These are phyloP conservation scores for Ptyas mucosa DNA, from an alignment of 2,113 vertebrate species.

Conservation along the genomic window DNA sequence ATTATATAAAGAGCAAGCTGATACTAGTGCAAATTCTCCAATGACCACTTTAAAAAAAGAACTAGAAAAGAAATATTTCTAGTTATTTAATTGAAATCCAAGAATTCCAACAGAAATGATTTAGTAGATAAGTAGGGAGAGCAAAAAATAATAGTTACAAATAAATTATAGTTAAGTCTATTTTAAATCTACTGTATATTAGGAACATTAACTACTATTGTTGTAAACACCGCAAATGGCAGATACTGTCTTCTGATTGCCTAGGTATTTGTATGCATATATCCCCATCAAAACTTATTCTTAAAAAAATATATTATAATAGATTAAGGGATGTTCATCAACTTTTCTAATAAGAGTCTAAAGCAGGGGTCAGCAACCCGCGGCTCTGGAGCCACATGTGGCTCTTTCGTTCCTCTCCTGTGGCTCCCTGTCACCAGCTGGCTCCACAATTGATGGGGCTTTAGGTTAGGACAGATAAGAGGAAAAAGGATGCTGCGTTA, in stretches of 20 bases:
- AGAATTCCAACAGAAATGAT: not conserved
- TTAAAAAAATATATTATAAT: not conserved
- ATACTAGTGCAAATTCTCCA: not conserved
- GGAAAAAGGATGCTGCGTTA: no score
- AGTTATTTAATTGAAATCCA: not conserved
- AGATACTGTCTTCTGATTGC: not conserved
- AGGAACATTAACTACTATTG: not conserved
- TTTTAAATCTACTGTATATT: not conserved
- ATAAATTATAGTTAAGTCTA: not conserved
- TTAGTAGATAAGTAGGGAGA: not conserved
- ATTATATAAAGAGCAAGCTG: conserved; percentile 23
- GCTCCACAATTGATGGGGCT: no score
- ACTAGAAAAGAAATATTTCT: not conserved
- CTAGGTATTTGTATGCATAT: no score
- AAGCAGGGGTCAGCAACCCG: no score
- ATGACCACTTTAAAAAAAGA: not conserved
- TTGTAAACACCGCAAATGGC: not conserved
- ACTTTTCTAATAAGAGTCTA: not conserved
- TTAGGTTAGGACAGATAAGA: no score
- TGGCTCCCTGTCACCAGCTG: no score
- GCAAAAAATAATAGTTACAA: not conserved
- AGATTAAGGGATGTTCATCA: no score
- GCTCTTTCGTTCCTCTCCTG: no score
- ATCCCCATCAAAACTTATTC: not conserved
- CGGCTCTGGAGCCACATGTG: no score